Base-by-base conservation (phyloP, 2,888 invertebrate genomes). In the Lasioglossum vierecki region DNA sequence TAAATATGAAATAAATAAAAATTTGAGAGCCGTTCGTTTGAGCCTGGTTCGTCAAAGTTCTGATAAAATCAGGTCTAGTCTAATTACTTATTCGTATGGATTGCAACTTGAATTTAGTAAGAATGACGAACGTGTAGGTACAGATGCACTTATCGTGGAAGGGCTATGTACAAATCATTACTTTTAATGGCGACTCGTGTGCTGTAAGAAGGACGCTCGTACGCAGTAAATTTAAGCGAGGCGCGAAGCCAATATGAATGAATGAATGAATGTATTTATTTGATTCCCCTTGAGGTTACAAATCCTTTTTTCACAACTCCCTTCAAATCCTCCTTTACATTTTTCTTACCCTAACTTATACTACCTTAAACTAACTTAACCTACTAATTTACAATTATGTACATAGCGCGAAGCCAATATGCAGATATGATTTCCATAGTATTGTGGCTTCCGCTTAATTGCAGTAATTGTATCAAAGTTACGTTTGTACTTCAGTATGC, bases 391-490 rank as follows among this genome's bases (percentile, higher is more conserved):
- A n/a, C n/a, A n/a, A n/a, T n/a, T n/a, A n/a, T n/a, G n/a, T n/a
- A n/a, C n/a, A n/a, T n/a, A n/a, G 60, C 76, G 63, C 44, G 73
- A 57, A 68, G 70, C 75, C 68, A 68, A 76, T 79, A 79, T 83
- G 90, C 84, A 82, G 81, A 85, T 87, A 85, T 81, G 83, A 90
- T 85, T 90, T 82, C 89, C 85, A 82, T 84, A 83, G 83, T 82
- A 88, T 90, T 88, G 88, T 82, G 85, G 88, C 82, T 76, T 81
- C 72, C 80, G 86, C 83, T 90, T 90, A 90, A 90, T 90, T 89
- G 88, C 89, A 60, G 85, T 90, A 90, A 90, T 90, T 90, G 89
- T 86, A 84, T 90, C 89, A 90, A 90, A 90, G 88, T 90, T 85
- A 83, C 84, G 77, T 84, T 85, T 78, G 85, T 85, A 80, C 76